phyloP scores from a whole-genome alignment of 64 coral and sea anemone species.

The Pocillopora verrucosa region DNA sequence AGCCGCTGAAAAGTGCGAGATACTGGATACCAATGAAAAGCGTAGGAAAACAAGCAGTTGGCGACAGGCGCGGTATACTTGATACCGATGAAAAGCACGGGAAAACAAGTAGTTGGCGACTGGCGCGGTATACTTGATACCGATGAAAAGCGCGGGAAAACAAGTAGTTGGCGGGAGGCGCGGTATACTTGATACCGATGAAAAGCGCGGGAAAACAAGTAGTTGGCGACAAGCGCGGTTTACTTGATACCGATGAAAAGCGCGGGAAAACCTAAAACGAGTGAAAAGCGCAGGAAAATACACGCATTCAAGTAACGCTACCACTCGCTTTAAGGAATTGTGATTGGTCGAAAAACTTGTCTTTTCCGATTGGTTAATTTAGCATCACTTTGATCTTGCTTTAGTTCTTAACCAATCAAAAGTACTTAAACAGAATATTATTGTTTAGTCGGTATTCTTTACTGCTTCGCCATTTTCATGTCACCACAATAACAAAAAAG shows the following conservation, averaged over 20 bases:
- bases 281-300: not conserved
- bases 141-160: too few species aligned
- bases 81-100: not conserved
- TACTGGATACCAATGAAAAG: not conserved
- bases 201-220: not conserved
- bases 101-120: not conserved
- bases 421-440: not conserved
- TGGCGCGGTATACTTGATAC: too few species aligned
- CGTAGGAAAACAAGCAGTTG: not conserved
- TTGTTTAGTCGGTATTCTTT: too few species aligned
- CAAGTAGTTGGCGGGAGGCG: too few species aligned
- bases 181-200: too few species aligned
- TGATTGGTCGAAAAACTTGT: not conserved
- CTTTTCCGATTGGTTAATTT: not conserved
- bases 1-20: too few species aligned
- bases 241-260: not conserved
- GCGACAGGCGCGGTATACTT: too few species aligned
- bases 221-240: too few species aligned
- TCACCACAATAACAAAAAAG: not conserved
- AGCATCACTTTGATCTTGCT: not conserved
- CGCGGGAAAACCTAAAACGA: not conserved
- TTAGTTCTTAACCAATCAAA: not conserved
- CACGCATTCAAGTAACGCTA: too few species aligned
- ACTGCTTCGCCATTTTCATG: too few species aligned
- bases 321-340: too few species aligned